Evolutionary conservation across 2,113 vertebrate species (phyloP).

Genomic region (Lipophrys pholis): DNA sequence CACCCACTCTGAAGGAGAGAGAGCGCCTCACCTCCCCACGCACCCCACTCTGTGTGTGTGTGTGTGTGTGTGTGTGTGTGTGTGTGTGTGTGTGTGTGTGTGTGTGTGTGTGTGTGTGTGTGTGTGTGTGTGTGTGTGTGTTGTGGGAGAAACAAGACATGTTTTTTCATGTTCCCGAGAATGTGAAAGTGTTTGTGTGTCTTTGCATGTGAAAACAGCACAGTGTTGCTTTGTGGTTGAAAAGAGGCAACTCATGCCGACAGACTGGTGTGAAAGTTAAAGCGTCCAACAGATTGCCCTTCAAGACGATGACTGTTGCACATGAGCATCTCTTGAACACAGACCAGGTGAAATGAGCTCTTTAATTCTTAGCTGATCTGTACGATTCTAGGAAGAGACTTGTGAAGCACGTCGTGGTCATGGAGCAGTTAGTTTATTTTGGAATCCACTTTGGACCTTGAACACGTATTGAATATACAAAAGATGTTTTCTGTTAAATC

Average conservation of each 20-base stretch:
- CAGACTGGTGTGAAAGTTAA: conserved; percentile 42
- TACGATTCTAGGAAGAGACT: too few relatives aligned
- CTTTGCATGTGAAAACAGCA: conserved; percentile 18
- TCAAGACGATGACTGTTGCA: background rate
- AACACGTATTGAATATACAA: background rate
- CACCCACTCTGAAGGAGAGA: conserved; percentile 52
- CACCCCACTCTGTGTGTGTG: background rate
- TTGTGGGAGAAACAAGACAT: background rate
- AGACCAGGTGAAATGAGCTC: conserved; percentile 35
- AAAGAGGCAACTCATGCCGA: conserved; percentile 15
- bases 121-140: background rate
- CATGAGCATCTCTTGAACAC: conserved; percentile 13
- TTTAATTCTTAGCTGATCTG: conserved; percentile 39
- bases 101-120: background rate
- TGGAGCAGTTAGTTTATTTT: conserved; percentile 8
- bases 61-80: background rate
- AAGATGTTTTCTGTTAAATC: conserved; percentile 10
- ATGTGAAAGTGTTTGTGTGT: conserved; percentile 20
- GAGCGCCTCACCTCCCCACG: conserved; percentile 44
- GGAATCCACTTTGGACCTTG: conserved; percentile 28
- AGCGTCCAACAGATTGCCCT: conserved; percentile 27
- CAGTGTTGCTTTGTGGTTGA: conserved; percentile 21
- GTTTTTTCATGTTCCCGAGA: conserved; percentile 28
- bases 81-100: background rate
- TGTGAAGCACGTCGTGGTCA: background rate